phyloP scores from a whole-genome alignment of 1,140 invertebrate species.

The Drosophila saltans region DNA sequence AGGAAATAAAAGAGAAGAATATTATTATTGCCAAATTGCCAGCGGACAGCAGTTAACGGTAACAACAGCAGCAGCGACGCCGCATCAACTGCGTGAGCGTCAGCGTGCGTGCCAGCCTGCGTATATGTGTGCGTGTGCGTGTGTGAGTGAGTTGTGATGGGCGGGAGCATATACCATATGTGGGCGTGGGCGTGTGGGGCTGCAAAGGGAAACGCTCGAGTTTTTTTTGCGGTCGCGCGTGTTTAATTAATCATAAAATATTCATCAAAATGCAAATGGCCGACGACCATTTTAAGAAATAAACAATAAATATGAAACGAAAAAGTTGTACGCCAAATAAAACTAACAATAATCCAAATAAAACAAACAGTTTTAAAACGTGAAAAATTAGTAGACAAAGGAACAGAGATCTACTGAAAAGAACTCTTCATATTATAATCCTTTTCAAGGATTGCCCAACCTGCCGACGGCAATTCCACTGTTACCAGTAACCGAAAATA shows the following conservation, averaged over 20 bases:
- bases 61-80: slow-evolving; percentile 30
- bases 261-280: slow-evolving; percentile 59
- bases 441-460: background rate
- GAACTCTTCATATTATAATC: background rate
- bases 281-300: slow-evolving; percentile 27
- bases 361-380: background rate
- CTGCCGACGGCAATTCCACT: slow-evolving; percentile 1
- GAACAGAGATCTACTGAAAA: background rate
- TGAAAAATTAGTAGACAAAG: background rate
- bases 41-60: slow-evolving; percentile 26
- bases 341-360: slow-evolving; percentile 2
- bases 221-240: slow-evolving; percentile 64
- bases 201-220: slow-evolving; percentile 5
- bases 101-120: slow-evolving; percentile 28
- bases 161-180: slow-evolving; percentile 13
- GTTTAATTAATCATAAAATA: slow-evolving; percentile 79
- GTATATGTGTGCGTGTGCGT: slow-evolving; percentile 37
- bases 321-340: slow-evolving; percentile 5
- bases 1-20: slow-evolving; percentile 21
- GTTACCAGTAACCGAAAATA: background rate
- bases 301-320: slow-evolving; percentile 4
- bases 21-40: slow-evolving; percentile 53
- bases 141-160: slow-evolving; percentile 8
- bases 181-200: slow-evolving; percentile 28
- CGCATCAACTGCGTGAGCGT: slow-evolving; percentile 38